phyloP scores from a whole-genome alignment of 2,888 invertebrate species.

The Melikaiella ostensackeni region DNA sequence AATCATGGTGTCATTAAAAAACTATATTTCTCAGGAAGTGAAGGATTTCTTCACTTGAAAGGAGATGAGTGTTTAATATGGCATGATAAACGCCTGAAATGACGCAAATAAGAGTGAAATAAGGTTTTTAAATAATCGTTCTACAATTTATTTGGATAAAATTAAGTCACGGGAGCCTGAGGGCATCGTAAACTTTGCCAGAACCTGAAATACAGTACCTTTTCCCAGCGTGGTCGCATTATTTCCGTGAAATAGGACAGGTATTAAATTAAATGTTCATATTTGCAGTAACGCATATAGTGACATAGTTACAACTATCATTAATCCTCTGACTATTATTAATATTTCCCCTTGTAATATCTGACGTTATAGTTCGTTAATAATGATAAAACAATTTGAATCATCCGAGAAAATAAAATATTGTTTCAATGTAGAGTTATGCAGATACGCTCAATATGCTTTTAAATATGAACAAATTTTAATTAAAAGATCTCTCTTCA shows the following conservation, averaged over 20 bases:
- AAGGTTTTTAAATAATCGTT: conserved; percentile 15
- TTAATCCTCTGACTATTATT: background rate
- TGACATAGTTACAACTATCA: background rate
- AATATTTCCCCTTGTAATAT: background rate
- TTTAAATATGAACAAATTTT: too few species aligned
- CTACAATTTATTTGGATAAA: conserved; percentile 27
- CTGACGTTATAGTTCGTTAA: too few species aligned
- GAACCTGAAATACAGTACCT: background rate
- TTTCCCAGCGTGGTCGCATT: background rate
- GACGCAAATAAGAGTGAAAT: conserved; percentile 32
- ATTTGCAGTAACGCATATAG: conserved; percentile 8
- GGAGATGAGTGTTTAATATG: conserved; percentile 32
- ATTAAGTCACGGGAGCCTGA: conserved; percentile 14
- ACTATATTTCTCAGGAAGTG: conserved; percentile 29
- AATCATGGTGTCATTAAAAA: conserved; percentile 37
- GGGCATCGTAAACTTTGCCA: conserved; percentile 24
- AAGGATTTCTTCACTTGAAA: conserved; percentile 21
- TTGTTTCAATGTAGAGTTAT: too few species aligned
- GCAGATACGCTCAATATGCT: too few species aligned
- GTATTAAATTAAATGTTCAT: conserved; percentile 9
- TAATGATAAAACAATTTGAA: too few species aligned
- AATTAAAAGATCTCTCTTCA: too few species aligned
- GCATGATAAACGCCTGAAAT: conserved; percentile 22
- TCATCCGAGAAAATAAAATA: too few species aligned
- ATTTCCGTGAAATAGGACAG: background rate